A percentile compares a stretch with the other conserved stretches of the same genome.
These are phyloP conservation scores for Gymnoscelis rufifasciata DNA, from an alignment of 2,888 invertebrate species.

Conservation along the genomic window DNA sequence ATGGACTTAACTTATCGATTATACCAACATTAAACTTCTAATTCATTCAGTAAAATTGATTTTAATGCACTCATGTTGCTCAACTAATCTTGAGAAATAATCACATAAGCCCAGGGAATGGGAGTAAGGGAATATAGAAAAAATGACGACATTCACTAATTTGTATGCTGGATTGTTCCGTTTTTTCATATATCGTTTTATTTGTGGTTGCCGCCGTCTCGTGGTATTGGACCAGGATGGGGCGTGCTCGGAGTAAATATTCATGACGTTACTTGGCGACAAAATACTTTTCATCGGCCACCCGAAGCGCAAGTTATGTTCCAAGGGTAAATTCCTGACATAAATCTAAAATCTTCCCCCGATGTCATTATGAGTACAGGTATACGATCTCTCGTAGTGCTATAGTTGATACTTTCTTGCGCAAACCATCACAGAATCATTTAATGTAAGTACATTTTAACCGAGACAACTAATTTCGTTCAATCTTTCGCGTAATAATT, in stretches of 20 bases:
- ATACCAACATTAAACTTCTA: conserved; percentile 52
- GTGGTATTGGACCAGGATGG: conserved; percentile 34
- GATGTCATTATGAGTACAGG: not conserved
- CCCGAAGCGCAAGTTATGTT: conserved; percentile 66
- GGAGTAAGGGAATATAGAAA: conserved; percentile 13
- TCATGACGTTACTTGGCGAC: conserved; percentile 60
- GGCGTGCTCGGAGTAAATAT: conserved; percentile 62
- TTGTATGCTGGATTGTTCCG: conserved; percentile 23
- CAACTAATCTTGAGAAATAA: conserved; percentile 19
- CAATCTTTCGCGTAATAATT: conserved; percentile 60
- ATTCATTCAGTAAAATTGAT: conserved; percentile 28
- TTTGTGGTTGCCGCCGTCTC: conserved; percentile 20
- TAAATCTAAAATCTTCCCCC: conserved; percentile 24
- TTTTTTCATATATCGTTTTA: conserved; percentile 31
- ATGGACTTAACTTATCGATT: conserved; percentile 56
- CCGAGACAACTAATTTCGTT: conserved; percentile 55
- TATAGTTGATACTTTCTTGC: conserved; percentile 37
- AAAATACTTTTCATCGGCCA: conserved; percentile 67
- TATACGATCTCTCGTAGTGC: too few species aligned
- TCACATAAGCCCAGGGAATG: conserved; percentile 16
- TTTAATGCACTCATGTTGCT: conserved; percentile 24
- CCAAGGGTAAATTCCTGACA: conserved; percentile 47
- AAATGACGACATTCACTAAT: conserved; percentile 20
- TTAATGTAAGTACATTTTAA: conserved; percentile 54
- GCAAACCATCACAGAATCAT: conserved; percentile 39